These are phyloP conservation scores for Orthonyx spaldingii DNA, from an alignment of 2,113 vertebrate species.

Conservation along the genomic window DNA sequence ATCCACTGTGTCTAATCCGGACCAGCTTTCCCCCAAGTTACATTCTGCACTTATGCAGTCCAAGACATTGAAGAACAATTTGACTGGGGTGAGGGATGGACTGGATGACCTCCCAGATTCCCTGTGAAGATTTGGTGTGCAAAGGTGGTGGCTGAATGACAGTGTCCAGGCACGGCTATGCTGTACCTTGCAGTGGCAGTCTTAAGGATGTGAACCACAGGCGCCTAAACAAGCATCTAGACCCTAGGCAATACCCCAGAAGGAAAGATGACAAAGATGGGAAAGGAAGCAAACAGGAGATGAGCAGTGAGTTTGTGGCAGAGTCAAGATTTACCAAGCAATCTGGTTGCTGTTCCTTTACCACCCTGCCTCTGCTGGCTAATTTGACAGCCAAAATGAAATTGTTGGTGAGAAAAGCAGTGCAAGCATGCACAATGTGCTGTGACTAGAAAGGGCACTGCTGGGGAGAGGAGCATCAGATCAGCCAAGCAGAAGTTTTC, in stretches of 20 bases:
- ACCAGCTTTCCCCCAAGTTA: background rate
- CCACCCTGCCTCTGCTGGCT: background rate
- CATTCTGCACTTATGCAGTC: fast-evolving
- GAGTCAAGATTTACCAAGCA: background rate
- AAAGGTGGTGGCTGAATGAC: background rate
- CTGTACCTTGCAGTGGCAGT: background rate
- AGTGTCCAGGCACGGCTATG: fast-evolving
- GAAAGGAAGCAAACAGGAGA: background rate
- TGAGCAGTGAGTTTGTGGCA: background rate
- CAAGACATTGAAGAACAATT: background rate
- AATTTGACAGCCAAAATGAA: background rate
- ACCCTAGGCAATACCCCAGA: background rate
- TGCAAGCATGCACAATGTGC: background rate
- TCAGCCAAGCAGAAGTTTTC: slow-evolving; percentile 7
- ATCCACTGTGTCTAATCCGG: background rate
- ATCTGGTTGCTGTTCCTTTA: background rate
- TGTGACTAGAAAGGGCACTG: background rate
- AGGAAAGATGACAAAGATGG: background rate
- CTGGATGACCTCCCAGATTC: background rate
- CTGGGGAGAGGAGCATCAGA: background rate
- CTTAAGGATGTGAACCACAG: background rate
- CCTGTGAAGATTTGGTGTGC: background rate
- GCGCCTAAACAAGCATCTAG: background rate
- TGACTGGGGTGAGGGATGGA: background rate
- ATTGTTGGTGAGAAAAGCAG: background rate